Percentiles rank a stretch among this genome's conserved stretches.
phyloP scores from a whole-genome alignment of 35 echinoderm and acorn worm species.

The Holothuria glaberrima region DNA sequence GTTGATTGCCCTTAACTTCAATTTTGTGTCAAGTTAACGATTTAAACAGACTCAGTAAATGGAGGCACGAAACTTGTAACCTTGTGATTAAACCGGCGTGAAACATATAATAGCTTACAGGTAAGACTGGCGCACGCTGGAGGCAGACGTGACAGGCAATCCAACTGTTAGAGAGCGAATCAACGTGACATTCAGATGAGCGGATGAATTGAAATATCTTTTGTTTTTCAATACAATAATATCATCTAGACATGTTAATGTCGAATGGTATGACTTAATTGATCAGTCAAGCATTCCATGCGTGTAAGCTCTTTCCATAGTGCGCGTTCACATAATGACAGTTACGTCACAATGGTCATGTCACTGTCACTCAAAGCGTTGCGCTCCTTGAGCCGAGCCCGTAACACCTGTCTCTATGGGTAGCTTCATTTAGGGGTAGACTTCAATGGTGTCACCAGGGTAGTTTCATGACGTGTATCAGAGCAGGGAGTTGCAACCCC shows the following conservation, averaged over 20 bases:
- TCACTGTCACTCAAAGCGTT: too few relatives aligned
- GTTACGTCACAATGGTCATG: too few relatives aligned
- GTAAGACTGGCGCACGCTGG: neutral
- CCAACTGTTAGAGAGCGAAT: too few relatives aligned
- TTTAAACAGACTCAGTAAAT: constrained; percentile 18
- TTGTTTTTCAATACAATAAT: constrained; percentile 15
- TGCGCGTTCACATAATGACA: too few relatives aligned
- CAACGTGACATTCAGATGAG: too few relatives aligned
- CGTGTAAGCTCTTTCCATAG: constrained; percentile 8
- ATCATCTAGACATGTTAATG: constrained; percentile 28
- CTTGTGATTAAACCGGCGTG: constrained; percentile 52
- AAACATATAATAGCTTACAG: constrained; percentile 25
- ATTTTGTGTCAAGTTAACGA: constrained; percentile 31
- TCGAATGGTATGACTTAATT: constrained; percentile 21
- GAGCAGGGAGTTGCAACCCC: too few relatives aligned
- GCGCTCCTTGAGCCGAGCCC: too few relatives aligned
- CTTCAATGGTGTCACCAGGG: too few relatives aligned
- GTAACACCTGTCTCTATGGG: too few relatives aligned
- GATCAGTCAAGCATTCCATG: constrained; percentile 26
- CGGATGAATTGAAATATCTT: constrained; percentile 7
- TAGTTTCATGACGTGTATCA: too few relatives aligned
- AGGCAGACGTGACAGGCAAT: too few relatives aligned
- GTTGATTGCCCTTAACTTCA: constrained; percentile 26
- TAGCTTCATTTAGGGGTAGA: too few relatives aligned
- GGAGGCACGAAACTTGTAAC: constrained; percentile 30